Percentiles rank a stretch among this genome's conserved stretches.
Evolutionary conservation across 2,888 invertebrate species (phyloP).

Genomic region (Dasysyrphus albostriatus): DNA sequence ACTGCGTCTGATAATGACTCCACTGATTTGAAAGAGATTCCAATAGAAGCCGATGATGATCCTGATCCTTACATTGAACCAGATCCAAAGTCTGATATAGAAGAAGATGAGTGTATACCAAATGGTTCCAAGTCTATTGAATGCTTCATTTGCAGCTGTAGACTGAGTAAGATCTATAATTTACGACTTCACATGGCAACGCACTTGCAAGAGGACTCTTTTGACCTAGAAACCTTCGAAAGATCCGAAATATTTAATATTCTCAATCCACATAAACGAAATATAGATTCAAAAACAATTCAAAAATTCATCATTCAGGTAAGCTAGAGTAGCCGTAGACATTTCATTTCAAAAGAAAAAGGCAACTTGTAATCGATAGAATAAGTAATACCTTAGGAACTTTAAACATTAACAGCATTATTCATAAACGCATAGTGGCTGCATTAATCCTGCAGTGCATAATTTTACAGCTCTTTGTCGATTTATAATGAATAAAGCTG

Average conservation of each 20-base stretch:
- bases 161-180: slow-evolving; percentile 72
- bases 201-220: slow-evolving; percentile 51
- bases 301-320: slow-evolving; percentile 72
- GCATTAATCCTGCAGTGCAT: too few species aligned
- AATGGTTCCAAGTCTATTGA: slow-evolving; percentile 74
- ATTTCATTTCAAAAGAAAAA: too few species aligned
- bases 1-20: not conserved
- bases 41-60: not conserved
- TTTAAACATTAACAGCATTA: too few species aligned
- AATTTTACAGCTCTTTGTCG: too few species aligned
- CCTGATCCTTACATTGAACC: not conserved
- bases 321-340: not conserved
- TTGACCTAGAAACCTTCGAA: slow-evolving; percentile 59
- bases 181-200: slow-evolving; percentile 67
- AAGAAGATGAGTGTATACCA: slow-evolving; percentile 76
- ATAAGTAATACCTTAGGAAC: too few species aligned
- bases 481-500: too few species aligned
- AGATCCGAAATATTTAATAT: slow-evolving; percentile 65
- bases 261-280: slow-evolving; percentile 74
- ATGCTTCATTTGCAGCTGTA: slow-evolving; percentile 73
- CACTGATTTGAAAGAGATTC: not conserved
- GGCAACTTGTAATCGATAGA: too few species aligned
- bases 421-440: too few species aligned
- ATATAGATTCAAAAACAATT: slow-evolving; percentile 74
- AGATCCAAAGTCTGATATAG: slow-evolving; percentile 57